These are phyloP conservation scores for Oligia fasciuncula DNA, from an alignment of 2,888 invertebrate species.

Conservation along the genomic window DNA sequence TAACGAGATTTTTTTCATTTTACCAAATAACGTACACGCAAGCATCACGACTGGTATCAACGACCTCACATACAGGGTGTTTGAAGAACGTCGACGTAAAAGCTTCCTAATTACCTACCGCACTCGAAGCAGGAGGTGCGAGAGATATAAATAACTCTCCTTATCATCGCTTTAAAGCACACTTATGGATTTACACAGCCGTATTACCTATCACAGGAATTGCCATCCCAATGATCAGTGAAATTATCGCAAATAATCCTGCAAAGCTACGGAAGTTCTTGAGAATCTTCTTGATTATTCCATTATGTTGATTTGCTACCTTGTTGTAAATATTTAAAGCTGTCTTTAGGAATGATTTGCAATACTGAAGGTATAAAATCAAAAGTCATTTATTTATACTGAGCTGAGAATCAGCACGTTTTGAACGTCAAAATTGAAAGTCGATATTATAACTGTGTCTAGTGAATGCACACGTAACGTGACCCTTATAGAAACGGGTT, in stretches of 20 bases:
- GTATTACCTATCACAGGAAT: not conserved
- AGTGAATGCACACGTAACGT: no score
- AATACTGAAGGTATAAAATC: not conserved
- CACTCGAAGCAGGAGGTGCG: constrained; percentile 13
- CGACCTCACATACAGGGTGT: constrained; percentile 10
- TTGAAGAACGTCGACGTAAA: constrained; percentile 29
- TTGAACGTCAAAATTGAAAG: not conserved
- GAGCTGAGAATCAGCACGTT: not conserved
- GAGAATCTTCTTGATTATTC: not conserved
- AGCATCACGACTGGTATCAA: constrained; percentile 4
- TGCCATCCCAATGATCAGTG: not conserved
- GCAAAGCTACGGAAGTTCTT: not conserved
- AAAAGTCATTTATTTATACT: not conserved
- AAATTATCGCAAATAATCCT: not conserved
- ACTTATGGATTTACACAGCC: not conserved
- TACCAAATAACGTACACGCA: not conserved
- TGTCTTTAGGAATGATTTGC: not conserved
- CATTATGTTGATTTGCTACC: not conserved
- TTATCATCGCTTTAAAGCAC: constrained; percentile 9
- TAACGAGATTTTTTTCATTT: not conserved
- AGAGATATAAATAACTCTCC: constrained; percentile 24
- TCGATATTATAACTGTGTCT: no score
- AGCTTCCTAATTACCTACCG: constrained; percentile 27
- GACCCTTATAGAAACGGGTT: no score
- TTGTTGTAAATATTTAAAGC: not conserved